These are phyloP conservation scores for Odobenus rosmarus DNA, from an alignment of 2,113 vertebrate species.

Conservation along the genomic window DNA sequence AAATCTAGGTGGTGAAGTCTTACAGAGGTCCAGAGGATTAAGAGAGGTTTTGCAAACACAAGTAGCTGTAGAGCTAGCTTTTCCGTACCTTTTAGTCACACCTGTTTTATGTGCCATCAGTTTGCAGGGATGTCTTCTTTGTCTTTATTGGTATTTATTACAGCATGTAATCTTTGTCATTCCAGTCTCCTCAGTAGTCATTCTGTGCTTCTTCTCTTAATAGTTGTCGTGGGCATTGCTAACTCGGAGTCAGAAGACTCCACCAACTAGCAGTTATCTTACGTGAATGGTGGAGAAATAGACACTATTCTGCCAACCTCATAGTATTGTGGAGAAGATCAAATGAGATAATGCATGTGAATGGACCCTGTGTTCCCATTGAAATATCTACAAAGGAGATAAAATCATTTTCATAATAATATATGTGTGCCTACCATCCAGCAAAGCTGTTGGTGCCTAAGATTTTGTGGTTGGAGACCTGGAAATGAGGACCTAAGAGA, in stretches of 20 bases:
- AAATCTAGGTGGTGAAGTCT: background rate
- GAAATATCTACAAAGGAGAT: background rate
- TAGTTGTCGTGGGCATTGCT: background rate
- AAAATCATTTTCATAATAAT: background rate
- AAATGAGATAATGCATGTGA: background rate
- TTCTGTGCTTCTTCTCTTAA: background rate
- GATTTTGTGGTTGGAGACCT: background rate
- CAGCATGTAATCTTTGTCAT: background rate
- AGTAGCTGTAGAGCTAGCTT: background rate
- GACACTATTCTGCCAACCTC: background rate
- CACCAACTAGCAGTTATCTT: background rate
- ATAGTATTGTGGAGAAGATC: background rate
- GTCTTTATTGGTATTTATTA: background rate
- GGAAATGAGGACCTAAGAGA: background rate
- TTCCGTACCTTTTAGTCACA: background rate
- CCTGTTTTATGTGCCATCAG: background rate
- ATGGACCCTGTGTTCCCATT: background rate
- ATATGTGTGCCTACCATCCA: background rate
- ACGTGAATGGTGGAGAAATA: rapidly evolving
- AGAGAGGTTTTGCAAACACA: background rate
- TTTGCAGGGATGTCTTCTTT: background rate
- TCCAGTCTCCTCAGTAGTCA: background rate
- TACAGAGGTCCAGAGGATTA: background rate
- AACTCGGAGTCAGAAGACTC: background rate
- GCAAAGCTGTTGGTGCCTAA: background rate